Base-by-base conservation (phyloP, 2,888 invertebrate genomes). In the Tetragonula carbonaria region DNA sequence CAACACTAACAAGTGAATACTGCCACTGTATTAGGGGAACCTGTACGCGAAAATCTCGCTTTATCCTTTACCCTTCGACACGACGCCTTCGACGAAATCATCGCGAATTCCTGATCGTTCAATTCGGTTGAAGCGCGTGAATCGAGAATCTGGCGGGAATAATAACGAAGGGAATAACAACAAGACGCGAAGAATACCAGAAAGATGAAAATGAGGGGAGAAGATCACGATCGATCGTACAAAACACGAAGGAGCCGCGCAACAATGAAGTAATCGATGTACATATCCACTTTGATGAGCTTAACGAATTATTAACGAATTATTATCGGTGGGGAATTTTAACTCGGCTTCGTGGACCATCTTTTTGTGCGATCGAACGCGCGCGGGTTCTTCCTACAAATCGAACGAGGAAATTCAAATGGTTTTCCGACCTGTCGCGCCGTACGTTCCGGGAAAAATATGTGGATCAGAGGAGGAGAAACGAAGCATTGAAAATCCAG, bases 281-380 rank as follows among this genome's bases (percentile, higher is more conserved):
- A 87, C 83, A 87, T 87, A 88, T 88, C 86, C 66, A 85, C 73
- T 83, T 78, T 81, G 80, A 82, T 68, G 80, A 87, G 84, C 84
- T 84, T 82, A 83, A 79, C 78, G 74, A 85, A 75, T 78, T 82
- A 74, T 84, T 82, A 83, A 79, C 78, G 74, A 85, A 75, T 78
- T 82, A 74, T 74, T 33, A 82, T 76, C 70, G 72, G 59, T 82
- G 82, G 70, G 68, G 66, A 65, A 80, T 77, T 82, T 77, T 71
- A 8, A 62, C 45, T 68, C 73, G 78, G 80, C 51, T 65, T 78
- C 45, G 63, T 67, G 63, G 63, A 65, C 45, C 62, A 74, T 66
- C 62, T 87, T 71, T 45, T 79, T 79, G 86, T 67, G 70, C 76
- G 86, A 86, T 88, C 88, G 88, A 80, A 67, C 59, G 72, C 59